Base-by-base conservation (phyloP, 2,113 vertebrate species). In the Hirundichthys speculiger region DNA sequence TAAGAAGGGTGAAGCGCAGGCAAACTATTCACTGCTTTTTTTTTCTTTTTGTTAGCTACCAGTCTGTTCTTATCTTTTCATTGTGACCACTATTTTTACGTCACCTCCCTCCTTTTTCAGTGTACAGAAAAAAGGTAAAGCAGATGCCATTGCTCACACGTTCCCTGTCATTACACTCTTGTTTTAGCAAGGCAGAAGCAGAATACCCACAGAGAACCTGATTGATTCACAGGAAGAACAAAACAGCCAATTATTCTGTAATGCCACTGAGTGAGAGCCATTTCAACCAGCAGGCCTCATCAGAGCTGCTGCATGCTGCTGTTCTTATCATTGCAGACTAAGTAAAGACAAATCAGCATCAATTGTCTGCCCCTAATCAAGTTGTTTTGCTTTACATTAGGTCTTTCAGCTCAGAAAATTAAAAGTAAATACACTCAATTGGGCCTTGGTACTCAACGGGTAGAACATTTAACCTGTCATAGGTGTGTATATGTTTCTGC, bases 161-260 rank as follows among this genome's bases (percentile, higher is more conserved):
- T 74, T 80, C 46, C 54, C 52, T 13, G 51, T 68, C 71, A 77
- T 80, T 82, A 46, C 51, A 21, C 69, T 30, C 67, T 64, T 69
- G 66, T 83, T 88, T 64, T 50, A 74, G 53, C 56, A 48, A 13
- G 15, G 42, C n/a, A 1, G 46, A 72, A 58, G 42, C 41, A 51
- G 52, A 41, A 38, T 67, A 76, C 77, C 68, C 63, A 67, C 65
- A 27, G 76, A 80, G 83, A 68, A 51, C 50, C 78, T 52, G 66
- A 86, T 77, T 86, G 80, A 88, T 77, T 81, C 3, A 8, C 74
- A 62, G 60, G n/a, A 71, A 64, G 63, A 45, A 80, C 81, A 86
- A 87, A 87, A 67, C 64, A 69, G 53, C 64, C 88, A 83, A 85
- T 88, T 86, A 86, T 56, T 85, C 68, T 81, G 75, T 75, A 80